Evolutionary conservation across 2,797 vertebrate genomes (phyloP).

Genomic region (Chromis chromis): DNA sequence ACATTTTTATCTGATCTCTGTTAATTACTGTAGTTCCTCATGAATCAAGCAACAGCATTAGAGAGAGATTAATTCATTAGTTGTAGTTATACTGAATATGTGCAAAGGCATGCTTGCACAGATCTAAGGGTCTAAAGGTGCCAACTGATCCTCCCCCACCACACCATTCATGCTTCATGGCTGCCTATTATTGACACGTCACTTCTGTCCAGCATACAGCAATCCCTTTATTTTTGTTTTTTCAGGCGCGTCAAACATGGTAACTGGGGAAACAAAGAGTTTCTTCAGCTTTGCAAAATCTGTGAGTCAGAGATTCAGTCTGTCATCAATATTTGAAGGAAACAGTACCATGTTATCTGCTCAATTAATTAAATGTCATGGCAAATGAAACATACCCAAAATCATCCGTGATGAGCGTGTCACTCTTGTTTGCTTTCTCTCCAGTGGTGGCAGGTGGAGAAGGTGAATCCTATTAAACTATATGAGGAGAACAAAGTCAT

Average conservation of each 20-base stretch:
- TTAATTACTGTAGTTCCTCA: constrained; percentile 51
- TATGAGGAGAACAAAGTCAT: constrained; percentile 99
- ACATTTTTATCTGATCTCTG: constrained; percentile 29
- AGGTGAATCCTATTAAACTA: constrained; percentile 99
- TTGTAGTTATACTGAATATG: constrained; percentile 37
- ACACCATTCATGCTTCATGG: constrained; percentile 36
- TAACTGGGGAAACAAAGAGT: constrained; percentile 99
- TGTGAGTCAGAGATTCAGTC: constrained; percentile 85
- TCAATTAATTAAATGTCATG: constrained; percentile 45
- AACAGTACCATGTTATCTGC: constrained; percentile 31
- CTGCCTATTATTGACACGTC: constrained; percentile 54
- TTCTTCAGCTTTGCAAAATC: constrained; percentile 99
- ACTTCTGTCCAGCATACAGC: constrained; percentile 54
- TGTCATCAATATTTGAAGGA: constrained; percentile 55
- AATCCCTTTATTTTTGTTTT: constrained; percentile 77
- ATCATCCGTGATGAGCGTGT: constrained; percentile 8
- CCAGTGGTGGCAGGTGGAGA: constrained; percentile 99
- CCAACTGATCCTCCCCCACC: constrained; percentile 33
- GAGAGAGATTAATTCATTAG: constrained; percentile 48
- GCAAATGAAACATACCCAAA: constrained; percentile 27
- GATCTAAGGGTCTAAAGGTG: constrained; percentile 59
- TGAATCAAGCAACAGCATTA: constrained; percentile 56
- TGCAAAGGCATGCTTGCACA: constrained; percentile 55
- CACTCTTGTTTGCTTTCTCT: constrained; percentile 29
- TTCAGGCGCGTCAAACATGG: constrained; percentile 98